These are phyloP conservation scores for Propithecus perrieri DNA, from an alignment of 2,797 vertebrate genomes.

Conservation along the genomic window DNA sequence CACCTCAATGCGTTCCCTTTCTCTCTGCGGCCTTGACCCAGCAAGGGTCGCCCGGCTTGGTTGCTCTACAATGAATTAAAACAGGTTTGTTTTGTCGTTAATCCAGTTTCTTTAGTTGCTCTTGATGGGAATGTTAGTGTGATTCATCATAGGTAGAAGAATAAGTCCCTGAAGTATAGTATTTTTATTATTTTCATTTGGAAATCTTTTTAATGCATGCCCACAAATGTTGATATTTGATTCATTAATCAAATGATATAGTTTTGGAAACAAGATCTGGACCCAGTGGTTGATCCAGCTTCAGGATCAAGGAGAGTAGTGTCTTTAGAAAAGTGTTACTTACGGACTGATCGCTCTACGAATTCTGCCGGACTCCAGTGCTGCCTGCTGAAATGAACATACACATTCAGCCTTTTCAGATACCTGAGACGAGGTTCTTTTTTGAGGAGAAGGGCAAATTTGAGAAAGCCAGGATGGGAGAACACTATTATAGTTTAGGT, in stretches of 20 bases:
- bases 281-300: background rate
- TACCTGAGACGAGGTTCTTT: conserved; percentile 15
- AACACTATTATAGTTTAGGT: background rate
- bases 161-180: background rate
- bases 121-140: background rate
- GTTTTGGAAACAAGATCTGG: background rate
- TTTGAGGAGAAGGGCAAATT: conserved; percentile 61
- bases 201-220: background rate
- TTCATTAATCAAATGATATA: background rate
- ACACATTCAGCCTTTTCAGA: conserved; percentile 19
- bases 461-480: conserved; percentile 28
- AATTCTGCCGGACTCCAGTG: background rate
- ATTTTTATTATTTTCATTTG: background rate
- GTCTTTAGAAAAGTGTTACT: background rate
- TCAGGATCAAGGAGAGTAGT: background rate
- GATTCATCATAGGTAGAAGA: background rate
- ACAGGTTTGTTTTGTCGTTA: background rate
- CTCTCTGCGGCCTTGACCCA: background rate
- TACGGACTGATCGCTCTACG: background rate
- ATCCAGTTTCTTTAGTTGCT: background rate
- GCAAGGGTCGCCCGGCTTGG: no score
- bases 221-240: background rate
- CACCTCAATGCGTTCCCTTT: background rate
- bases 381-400: background rate
- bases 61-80: background rate